Percentiles rank a stretch among this genome's conserved stretches.
phyloP scores from a whole-genome alignment of 2,888 invertebrate genomes.

The Drosophila limbata region DNA sequence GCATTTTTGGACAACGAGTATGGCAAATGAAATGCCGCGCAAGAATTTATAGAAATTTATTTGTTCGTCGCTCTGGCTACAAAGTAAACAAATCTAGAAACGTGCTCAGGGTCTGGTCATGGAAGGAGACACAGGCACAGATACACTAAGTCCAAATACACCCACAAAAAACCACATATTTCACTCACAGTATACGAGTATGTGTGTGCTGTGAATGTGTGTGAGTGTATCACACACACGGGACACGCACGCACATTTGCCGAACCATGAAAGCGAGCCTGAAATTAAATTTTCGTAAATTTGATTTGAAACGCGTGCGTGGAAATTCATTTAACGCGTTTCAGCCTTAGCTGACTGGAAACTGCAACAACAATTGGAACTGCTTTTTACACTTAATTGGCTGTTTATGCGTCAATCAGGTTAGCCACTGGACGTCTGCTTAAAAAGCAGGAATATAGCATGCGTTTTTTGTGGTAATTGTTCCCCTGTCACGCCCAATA shows the following conservation, averaged over 20 bases:
- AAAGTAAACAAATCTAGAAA: conserved; percentile 78
- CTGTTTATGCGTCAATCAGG: conserved; percentile 78
- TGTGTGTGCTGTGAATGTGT: conserved; percentile 15
- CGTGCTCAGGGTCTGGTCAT: conserved; percentile 65
- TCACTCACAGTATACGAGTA: conserved; percentile 15
- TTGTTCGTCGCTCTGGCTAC: conserved; percentile 63
- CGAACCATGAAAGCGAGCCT: conserved; percentile 70
- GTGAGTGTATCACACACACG: conserved; percentile 31
- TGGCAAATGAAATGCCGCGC: conserved; percentile 78
- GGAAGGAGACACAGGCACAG: conserved; percentile 39
- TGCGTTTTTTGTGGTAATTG: conserved; percentile 41
- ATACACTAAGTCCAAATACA: conserved; percentile 40
- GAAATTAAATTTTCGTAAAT: conserved; percentile 77
- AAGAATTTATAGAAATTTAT: conserved; percentile 81
- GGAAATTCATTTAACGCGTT: conserved; percentile 72
- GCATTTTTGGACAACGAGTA: conserved; percentile 71
- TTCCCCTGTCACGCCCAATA: conserved; percentile 26
- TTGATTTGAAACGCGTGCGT: conserved; percentile 76
- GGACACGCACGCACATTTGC: conserved; percentile 66
- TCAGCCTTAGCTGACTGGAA: conserved; percentile 40
- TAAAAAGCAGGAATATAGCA: conserved; percentile 18
- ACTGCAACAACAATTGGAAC: conserved; percentile 49
- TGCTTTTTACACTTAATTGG: conserved; percentile 61
- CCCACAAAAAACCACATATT: conserved; percentile 25
- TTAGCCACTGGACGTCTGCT: conserved; percentile 35